Percentiles rank a stretch among this genome's conserved stretches.
Evolutionary conservation across 1,140 invertebrate species (phyloP).

Genomic region (Lepeophtheirus salmonis): DNA sequence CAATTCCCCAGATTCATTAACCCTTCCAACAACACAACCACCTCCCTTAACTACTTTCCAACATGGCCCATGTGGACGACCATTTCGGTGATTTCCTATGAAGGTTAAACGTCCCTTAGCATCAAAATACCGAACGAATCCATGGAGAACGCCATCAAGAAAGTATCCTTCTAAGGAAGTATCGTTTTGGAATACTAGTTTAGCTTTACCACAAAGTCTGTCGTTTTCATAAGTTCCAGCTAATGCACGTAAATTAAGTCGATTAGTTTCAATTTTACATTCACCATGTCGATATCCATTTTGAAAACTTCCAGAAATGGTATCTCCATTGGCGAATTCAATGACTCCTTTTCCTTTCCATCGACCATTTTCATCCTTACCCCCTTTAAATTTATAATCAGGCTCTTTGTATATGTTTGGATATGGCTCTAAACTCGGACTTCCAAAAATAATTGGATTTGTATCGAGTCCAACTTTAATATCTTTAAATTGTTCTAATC

Average conservation of each 20-base stretch:
- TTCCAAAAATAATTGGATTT: conserved; percentile 1
- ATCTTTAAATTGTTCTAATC: conserved; percentile 9
- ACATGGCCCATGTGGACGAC: conserved; percentile 5
- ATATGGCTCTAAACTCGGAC: conserved; percentile 10
- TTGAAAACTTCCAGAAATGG: neutral
- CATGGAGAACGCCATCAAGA: conserved; percentile 14
- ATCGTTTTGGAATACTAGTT: neutral
- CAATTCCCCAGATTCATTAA: conserved; percentile 7
- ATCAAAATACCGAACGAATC: conserved; percentile 15
- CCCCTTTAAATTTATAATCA: conserved; percentile 5
- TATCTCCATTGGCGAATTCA: conserved; percentile 5
- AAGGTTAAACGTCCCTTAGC: conserved; percentile 12
- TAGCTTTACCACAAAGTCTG: neutral
- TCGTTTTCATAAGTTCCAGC: conserved; percentile 2
- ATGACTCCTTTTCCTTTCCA: conserved; percentile 1
- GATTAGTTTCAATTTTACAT: neutral
- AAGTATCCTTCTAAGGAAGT: conserved; percentile 2
- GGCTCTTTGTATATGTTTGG: conserved; percentile 1
- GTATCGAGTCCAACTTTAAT: conserved; percentile 8
- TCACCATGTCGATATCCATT: neutral
- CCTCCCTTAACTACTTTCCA: conserved; percentile 16
- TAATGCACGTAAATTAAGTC: neutral
- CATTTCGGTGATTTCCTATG: conserved; percentile 14
- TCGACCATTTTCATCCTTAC: neutral
- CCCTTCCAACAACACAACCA: conserved; percentile 14